These are phyloP conservation scores for Poeciliopsis prolifica DNA, from an alignment of 2,113 vertebrate genomes.

Conservation along the genomic window DNA sequence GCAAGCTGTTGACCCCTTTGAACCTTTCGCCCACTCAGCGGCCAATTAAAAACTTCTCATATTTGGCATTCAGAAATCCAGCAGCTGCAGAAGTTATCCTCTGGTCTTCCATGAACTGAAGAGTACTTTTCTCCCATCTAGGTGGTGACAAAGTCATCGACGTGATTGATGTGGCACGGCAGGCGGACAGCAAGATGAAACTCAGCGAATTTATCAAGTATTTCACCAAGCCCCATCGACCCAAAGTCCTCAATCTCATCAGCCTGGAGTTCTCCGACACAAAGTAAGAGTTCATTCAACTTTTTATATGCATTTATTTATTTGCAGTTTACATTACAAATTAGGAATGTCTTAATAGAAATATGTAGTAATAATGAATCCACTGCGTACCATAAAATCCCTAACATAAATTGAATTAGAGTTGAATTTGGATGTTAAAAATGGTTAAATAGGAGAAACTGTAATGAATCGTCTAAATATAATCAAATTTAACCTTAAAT, in stretches of 20 bases:
- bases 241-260: constrained; percentile 99
- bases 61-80: neutral
- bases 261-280: constrained; percentile 99
- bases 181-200: constrained; percentile 99
- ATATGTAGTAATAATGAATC: too few relatives aligned
- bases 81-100: neutral
- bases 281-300: constrained; percentile 81
- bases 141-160: constrained; percentile 97
- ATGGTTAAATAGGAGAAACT: too few relatives aligned
- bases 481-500: too few relatives aligned
- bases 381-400: too few relatives aligned
- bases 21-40: constrained; percentile 47
- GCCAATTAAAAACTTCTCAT: constrained; percentile 50
- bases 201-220: constrained; percentile 95
- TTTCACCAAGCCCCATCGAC: constrained; percentile 89
- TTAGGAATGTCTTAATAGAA: too few relatives aligned
- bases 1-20: constrained; percentile 34
- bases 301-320: neutral
- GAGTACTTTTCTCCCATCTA: constrained; percentile 47
- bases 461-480: too few relatives aligned
- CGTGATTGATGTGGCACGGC: constrained; percentile 97
- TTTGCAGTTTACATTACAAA: too few relatives aligned
- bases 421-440: too few relatives aligned
- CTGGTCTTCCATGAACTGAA: constrained; percentile 4
- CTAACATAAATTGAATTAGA: too few relatives aligned